A percentile compares a stretch with the other conserved stretches of the same genome.
These are phyloP conservation scores for Poliocrania exsul DNA, from an alignment of 2,797 vertebrate genomes.

Conservation along the genomic window DNA sequence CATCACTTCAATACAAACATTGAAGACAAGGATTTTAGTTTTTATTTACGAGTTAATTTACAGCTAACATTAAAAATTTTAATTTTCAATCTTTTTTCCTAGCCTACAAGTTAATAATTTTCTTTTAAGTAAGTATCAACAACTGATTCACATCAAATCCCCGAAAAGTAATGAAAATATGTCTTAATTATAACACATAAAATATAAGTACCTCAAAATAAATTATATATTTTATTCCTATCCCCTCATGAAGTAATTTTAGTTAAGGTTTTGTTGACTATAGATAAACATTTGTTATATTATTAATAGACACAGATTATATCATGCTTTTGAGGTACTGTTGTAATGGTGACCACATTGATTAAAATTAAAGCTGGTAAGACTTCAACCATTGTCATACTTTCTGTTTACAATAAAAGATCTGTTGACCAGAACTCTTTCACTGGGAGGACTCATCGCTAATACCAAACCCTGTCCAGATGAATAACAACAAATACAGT, in stretches of 20 bases:
- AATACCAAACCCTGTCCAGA: background rate
- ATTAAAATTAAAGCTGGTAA: background rate
- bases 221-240: background rate
- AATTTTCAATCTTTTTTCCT: background rate
- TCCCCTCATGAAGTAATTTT: background rate
- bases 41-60: background rate
- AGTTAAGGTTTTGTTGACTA: background rate
- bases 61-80: background rate
- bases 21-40: background rate
- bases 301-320: background rate
- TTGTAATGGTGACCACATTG: background rate
- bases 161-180: background rate
- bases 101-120: background rate
- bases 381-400: background rate
- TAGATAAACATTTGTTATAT: background rate
- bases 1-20: background rate
- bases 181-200: background rate
- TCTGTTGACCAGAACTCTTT: background rate
- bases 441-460: background rate
- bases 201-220: background rate
- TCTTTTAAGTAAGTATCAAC: background rate
- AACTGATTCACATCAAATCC: background rate
- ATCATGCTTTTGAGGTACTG: background rate
- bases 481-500: background rate
- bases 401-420: background rate